Evolutionary conservation across 2,888 invertebrate genomes (phyloP), one percentile per base, ranked within the genome.

Genomic region (Sepiola atlantica): DNA sequence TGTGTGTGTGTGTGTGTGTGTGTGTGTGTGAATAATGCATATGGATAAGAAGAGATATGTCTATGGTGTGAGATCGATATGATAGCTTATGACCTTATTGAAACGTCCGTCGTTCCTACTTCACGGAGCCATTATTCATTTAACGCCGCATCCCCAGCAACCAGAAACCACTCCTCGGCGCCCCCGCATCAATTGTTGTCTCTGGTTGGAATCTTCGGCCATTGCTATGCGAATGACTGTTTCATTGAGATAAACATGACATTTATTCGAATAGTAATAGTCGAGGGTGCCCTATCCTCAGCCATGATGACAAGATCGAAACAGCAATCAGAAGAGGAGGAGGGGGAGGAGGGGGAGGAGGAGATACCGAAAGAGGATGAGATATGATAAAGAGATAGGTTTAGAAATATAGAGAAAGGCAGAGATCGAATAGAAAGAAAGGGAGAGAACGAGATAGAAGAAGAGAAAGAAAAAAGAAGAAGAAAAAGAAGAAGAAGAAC

Each of bases 171-270:
- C n/a, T 24, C 16, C 16, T 16, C n/a, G 18, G 18, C 90, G 16
- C 28, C 90, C 28, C 16, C 90, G 90, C n/a, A 90, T 28, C 35
- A 16, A 16, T 4, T 24, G n/a, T 32, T 35, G 28, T 32, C 90
- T 4, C 35, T 90, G 35, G 21, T 16, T 21, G 28, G 90, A 16
- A 90, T 90, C n/a, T 92, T 92, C n/a, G 54, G 92, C 92, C 45
- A 92, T 92, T 92, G 92, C 92, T 92, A 92, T 92, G 92, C 92
- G 92, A 92, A 92, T 92, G 92, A 92, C 92, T 92, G 92, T 92
- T 92, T 92, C 92, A 92, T n/a, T 92, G 92, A 92, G n/a, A 55
- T n/a, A n/a, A 55, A 54, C 92, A 92, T 92, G 92, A 92, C 92
- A 92, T 92, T 92, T 92, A 92, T 92, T 92, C 92, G 92, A 92